phyloP scores from a whole-genome alignment of 2,888 invertebrate genomes.

The Thereva nobilitata region DNA sequence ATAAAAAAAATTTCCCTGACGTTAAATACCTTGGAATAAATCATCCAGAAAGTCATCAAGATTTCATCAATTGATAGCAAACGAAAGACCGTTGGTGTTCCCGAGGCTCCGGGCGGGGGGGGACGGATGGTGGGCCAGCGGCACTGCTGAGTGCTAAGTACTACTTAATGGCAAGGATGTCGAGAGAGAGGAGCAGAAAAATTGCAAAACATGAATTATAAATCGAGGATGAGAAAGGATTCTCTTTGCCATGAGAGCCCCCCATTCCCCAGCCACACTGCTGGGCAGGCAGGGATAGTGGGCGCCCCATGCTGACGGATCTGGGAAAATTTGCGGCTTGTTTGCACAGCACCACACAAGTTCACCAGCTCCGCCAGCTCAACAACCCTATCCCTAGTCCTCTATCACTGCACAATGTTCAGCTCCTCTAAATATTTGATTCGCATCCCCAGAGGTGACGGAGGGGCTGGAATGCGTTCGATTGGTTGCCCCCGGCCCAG shows the following conservation, averaged over 20 bases:
- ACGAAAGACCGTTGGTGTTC: background rate
- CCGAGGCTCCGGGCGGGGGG: background rate
- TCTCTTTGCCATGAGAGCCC: slow-evolving; percentile 17
- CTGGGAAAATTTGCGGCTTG: slow-evolving; percentile 18
- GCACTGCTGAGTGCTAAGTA: background rate
- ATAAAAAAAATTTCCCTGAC: slow-evolving; percentile 28
- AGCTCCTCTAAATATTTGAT: slow-evolving; percentile 24
- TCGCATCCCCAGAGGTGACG: background rate
- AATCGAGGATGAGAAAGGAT: slow-evolving; percentile 31
- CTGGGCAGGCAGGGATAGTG: too few relatives aligned
- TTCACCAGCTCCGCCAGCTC: background rate
- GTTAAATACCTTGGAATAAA: slow-evolving; percentile 40
- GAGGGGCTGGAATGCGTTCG: slow-evolving; percentile 9
- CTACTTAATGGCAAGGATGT: slow-evolving; percentile 24
- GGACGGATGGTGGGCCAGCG: too few relatives aligned
- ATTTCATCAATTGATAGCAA: slow-evolving; percentile 43
- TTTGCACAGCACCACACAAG: slow-evolving; percentile 1
- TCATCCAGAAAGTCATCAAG: slow-evolving; percentile 44
- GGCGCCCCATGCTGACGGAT: slow-evolving; percentile 7
- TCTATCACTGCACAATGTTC: background rate
- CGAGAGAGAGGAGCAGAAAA: slow-evolving; percentile 21
- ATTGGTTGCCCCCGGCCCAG: background rate
- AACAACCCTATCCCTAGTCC: too few relatives aligned
- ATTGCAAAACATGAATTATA: slow-evolving; percentile 30
- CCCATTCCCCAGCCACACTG: slow-evolving; percentile 7